These are phyloP conservation scores for Hypsopygia costalis DNA, from an alignment of 2,888 invertebrate species.

Conservation along the genomic window DNA sequence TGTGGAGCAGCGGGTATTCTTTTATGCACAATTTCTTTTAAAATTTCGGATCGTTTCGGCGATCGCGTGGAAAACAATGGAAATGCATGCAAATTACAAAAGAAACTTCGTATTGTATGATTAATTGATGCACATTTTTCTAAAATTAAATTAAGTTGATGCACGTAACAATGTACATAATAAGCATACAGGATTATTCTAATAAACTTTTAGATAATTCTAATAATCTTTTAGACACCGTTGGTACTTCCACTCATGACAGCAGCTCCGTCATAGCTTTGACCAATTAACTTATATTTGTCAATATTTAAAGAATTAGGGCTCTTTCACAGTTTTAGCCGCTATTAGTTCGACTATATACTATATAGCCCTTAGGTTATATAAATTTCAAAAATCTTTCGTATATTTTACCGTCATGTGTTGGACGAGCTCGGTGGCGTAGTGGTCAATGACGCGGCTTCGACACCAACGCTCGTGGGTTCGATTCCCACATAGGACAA, in stretches of 20 bases:
- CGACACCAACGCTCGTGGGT: too few relatives aligned
- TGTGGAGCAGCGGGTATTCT: not conserved
- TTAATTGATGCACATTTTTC: not conserved
- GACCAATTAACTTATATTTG: too few relatives aligned
- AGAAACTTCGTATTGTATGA: not conserved
- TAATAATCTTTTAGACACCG: not conserved
- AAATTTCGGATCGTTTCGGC: not conserved
- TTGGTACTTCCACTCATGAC: not conserved
- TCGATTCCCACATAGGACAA: too few relatives aligned
- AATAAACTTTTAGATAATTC: not conserved
- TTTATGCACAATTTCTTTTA: not conserved
- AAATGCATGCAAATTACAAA: not conserved
- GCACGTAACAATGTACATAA: not conserved
- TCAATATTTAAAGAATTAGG: not conserved
- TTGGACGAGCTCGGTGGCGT: too few relatives aligned
- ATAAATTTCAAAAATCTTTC: not conserved
- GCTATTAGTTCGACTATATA: not conserved
- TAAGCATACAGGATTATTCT: slow-evolving; percentile 1
- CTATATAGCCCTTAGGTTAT: not conserved
- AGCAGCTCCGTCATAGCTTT: not conserved
- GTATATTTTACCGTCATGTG: not conserved
- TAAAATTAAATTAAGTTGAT: not conserved
- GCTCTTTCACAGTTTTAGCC: not conserved
- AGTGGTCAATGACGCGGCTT: too few relatives aligned
- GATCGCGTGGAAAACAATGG: not conserved